Evolutionary conservation across 2,888 invertebrate species (phyloP).

Genomic region (Amorpha juglandis): DNA sequence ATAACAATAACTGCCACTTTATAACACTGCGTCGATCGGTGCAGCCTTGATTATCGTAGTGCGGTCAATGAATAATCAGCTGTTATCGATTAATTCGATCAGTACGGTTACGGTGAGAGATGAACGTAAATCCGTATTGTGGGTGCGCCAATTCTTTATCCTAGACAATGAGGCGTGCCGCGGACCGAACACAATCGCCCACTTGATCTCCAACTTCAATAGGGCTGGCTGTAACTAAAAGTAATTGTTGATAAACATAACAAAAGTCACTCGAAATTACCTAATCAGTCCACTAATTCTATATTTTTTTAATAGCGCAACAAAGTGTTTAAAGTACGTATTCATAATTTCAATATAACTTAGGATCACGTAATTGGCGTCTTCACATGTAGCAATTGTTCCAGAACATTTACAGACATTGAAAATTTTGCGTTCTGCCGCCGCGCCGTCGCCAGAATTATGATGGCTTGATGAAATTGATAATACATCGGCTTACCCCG

Average conservation of each 20-base stretch:
- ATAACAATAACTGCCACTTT: conserved; percentile 22
- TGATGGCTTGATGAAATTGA: too few species aligned
- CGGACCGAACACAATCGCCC: conserved; percentile 59
- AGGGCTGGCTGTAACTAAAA: conserved; percentile 32
- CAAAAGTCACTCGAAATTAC: too few species aligned
- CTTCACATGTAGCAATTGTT: too few species aligned
- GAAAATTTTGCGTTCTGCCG: too few species aligned
- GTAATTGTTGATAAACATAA: neutral
- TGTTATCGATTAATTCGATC: conserved; percentile 31
- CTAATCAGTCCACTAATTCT: too few species aligned
- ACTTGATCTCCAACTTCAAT: conserved; percentile 53
- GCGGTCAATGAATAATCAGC: conserved; percentile 25
- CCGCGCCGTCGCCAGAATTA: too few species aligned
- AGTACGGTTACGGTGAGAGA: conserved; percentile 31
- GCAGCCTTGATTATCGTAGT: conserved; percentile 21
- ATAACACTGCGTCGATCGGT: conserved; percentile 24
- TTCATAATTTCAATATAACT: too few species aligned
- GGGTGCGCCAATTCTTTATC: conserved; percentile 49
- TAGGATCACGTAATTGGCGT: too few species aligned
- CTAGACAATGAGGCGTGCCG: conserved; percentile 68
- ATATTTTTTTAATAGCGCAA: too few species aligned
- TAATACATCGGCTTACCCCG: too few species aligned
- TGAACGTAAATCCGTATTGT: conserved; percentile 39
- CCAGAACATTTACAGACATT: too few species aligned
- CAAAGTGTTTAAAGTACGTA: too few species aligned